A percentile compares a stretch with the other conserved stretches of the same genome.
Evolutionary conservation across 2,113 vertebrate species (phyloP).

Genomic region (Nerophis ophidion): DNA sequence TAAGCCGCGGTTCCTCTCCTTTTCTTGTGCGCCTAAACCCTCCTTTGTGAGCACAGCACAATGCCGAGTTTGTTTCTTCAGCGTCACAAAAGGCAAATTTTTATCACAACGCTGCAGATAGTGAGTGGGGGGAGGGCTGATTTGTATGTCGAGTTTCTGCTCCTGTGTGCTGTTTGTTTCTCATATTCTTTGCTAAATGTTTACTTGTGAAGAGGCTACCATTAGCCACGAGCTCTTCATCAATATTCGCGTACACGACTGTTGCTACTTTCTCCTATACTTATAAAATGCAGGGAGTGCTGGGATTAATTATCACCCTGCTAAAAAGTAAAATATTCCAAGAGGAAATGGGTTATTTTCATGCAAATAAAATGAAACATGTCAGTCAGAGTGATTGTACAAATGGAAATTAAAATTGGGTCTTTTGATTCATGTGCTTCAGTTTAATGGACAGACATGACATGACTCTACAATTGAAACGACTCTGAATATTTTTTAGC

Average conservation of each 20-base stretch:
- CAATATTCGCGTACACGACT: slow-evolving; percentile 32
- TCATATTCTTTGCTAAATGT: slow-evolving; percentile 1
- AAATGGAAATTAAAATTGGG: slow-evolving; percentile 43
- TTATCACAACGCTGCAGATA: slow-evolving; percentile 62
- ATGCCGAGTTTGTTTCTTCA: slow-evolving; percentile 55
- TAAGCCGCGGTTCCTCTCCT: slow-evolving; percentile 52
- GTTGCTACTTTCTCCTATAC: slow-evolving; percentile 49
- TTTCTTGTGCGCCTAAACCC: slow-evolving; percentile 28
- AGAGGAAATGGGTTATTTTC: slow-evolving; percentile 63
- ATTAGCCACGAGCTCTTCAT: slow-evolving; percentile 34
- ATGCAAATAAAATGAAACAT: slow-evolving; percentile 75
- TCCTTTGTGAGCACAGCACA: slow-evolving; percentile 51
- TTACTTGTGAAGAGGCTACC: too few species aligned
- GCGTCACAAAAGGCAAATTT: slow-evolving; percentile 45
- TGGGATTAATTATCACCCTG: slow-evolving; percentile 71
- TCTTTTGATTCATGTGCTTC: slow-evolving; percentile 52
- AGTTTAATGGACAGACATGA: slow-evolving; percentile 48
- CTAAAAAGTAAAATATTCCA: slow-evolving; percentile 61
- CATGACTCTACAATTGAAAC: slow-evolving; percentile 41
- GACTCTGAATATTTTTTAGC: slow-evolving; percentile 42
- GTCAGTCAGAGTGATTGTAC: slow-evolving; percentile 70
- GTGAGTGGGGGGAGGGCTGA: slow-evolving; percentile 42
- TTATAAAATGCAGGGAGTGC: slow-evolving; percentile 48
- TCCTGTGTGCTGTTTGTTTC: not conserved
- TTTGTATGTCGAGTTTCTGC: not conserved